These are phyloP conservation scores for Odocoileus virginianus DNA, from an alignment of 2,113 vertebrate genomes.

Conservation along the genomic window DNA sequence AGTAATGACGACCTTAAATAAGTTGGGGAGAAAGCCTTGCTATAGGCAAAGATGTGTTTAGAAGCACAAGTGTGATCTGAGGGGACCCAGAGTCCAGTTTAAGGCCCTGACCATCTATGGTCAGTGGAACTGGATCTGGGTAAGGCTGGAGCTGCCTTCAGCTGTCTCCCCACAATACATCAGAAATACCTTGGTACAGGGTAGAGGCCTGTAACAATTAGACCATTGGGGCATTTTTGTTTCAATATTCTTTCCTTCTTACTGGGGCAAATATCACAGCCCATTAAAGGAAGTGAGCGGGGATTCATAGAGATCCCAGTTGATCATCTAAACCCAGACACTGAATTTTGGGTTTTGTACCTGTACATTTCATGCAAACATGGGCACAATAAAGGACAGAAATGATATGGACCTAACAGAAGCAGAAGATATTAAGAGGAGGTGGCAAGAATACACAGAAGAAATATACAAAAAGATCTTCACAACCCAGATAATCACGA, in stretches of 20 bases:
- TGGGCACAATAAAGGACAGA: neutral
- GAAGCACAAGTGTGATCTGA: neutral
- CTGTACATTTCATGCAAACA: neutral
- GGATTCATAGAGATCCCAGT: neutral
- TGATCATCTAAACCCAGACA: neutral
- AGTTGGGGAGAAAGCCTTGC: neutral
- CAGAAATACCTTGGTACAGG: fast-evolving
- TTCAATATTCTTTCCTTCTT: neutral
- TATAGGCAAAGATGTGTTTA: neutral
- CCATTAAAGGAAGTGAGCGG: neutral
- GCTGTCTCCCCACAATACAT: fast-evolving
- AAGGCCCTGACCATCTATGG: neutral
- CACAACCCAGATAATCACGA: neutral
- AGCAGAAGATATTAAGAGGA: neutral
- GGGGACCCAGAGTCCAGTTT: neutral
- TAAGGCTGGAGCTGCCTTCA: too few relatives aligned
- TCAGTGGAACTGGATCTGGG: too few relatives aligned
- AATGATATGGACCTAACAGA: neutral
- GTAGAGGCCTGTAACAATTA: neutral
- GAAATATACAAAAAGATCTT: neutral
- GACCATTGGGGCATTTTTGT: neutral
- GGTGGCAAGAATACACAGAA: neutral
- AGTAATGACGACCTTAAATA: neutral
- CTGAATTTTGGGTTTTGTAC: neutral
- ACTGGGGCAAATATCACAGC: neutral